Base-by-base conservation (phyloP, 2,113 vertebrate species). In the Lasiurus cinereus region DNA sequence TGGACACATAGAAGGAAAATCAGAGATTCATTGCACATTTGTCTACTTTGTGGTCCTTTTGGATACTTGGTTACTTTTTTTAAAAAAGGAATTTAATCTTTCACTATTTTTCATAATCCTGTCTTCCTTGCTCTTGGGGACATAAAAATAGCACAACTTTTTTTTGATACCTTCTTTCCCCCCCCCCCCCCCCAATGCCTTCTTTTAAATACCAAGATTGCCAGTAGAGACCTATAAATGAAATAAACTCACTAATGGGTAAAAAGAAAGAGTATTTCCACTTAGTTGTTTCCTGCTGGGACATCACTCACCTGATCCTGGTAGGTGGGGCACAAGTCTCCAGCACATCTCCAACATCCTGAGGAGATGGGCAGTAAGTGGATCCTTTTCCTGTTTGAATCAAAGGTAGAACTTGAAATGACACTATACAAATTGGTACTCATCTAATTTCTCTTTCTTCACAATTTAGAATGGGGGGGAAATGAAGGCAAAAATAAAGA, bases 101-200 rank as follows among this genome's bases (percentile, higher is more conserved):
- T 89, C 48, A 91, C 54, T 78, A 2, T 90, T 88, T 92, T 78
- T 78, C 12, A 56, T 79, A 77, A n/a, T 56, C 24, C 46, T 92
- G 43, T 12, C 7, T 70, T 92, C 18, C 15, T 48, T 48, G 16
- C 11, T 74, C 36, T 91, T 52, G 59, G 66, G 73, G 59, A 36
- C 6, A 52, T 70, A 72, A 94, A 48, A 83, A 67, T 92, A 83
- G n/a, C 10, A 19, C 70, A 67, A 2, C 76, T 72, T 62, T 54
- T 18, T 72, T 82, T 19, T 3, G 27, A 3, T 36, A 2, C 19
- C 19, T 83, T 87, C 15, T 22, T 31, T 29, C 72, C 50, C 50
- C 4, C 50, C 50, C 13, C 50, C 5, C 50, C 48, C 10, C 48
- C 10, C 10, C 59, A 10, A 31, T 66, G 13, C 64, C 64, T 66